Conservation (phyloP, 1,140 invertebrate species). For the Diorhabda elongata region DNA sequence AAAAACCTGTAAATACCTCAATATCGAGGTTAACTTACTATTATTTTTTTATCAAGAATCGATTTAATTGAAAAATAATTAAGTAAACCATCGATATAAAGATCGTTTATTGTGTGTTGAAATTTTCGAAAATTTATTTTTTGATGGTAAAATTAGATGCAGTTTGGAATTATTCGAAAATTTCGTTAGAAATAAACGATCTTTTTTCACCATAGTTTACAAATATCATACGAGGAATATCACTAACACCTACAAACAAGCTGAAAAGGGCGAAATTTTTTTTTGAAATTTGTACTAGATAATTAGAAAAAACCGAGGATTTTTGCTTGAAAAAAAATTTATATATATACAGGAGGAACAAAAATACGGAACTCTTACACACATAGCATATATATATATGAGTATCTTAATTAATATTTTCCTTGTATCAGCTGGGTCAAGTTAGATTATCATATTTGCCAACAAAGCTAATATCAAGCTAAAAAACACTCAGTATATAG, state of each 20-base stretch:
- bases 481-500: not conserved
- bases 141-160: too few relatives aligned
- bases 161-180: too few relatives aligned
- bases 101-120: too few relatives aligned
- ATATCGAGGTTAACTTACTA: not conserved
- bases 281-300: not conserved
- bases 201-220: too few relatives aligned
- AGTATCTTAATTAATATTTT: not conserved
- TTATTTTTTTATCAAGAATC: not conserved
- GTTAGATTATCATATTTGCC: not conserved
- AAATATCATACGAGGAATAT: too few relatives aligned
- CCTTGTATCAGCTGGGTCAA: not conserved
- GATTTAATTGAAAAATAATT: too few relatives aligned
- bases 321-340: not conserved
- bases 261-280: too few relatives aligned
- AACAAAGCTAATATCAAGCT: constrained; percentile 2
- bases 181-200: too few relatives aligned
- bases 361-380: not conserved
- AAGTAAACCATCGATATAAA: too few relatives aligned
- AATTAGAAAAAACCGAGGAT: not conserved
- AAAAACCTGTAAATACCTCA: not conserved
- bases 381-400: not conserved
- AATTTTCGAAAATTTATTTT: too few relatives aligned
- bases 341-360: not conserved
- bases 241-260: too few relatives aligned